These are phyloP conservation scores for Theodoxus fluviatilis DNA, from an alignment of 2,888 invertebrate genomes.

Conservation along the genomic window DNA sequence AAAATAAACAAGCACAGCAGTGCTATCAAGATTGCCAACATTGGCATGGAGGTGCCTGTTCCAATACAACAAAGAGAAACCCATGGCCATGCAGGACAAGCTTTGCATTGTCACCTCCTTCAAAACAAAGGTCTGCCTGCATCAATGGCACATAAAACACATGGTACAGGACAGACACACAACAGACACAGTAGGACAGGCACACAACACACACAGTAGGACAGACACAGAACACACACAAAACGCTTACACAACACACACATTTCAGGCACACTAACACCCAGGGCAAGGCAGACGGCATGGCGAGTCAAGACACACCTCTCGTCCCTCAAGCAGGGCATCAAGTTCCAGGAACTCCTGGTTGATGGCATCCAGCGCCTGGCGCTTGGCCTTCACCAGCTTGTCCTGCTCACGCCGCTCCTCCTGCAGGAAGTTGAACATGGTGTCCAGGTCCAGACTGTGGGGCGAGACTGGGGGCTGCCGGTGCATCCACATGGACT, in stretches of 20 bases:
- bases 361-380: slow-evolving; percentile 51
- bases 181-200: not conserved
- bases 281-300: not conserved
- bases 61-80: too few species aligned
- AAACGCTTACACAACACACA: not conserved
- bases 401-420: slow-evolving; percentile 38
- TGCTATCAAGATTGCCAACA: too few species aligned
- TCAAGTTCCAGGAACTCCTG: slow-evolving; percentile 52
- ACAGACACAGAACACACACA: slow-evolving; percentile 11
- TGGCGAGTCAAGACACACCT: too few species aligned
- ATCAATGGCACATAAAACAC: too few species aligned
- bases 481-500: slow-evolving; percentile 57
- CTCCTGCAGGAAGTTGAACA: slow-evolving; percentile 56
- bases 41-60: too few species aligned
- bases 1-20: too few species aligned
- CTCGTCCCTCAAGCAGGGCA: slow-evolving; percentile 40
- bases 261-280: not conserved
- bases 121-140: too few species aligned
- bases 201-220: slow-evolving; percentile 7
- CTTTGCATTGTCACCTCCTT: too few species aligned
- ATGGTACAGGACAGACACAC: too few species aligned
- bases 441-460: slow-evolving; percentile 55
- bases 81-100: too few species aligned
- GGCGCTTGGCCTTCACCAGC: slow-evolving; percentile 38
- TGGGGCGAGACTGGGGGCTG: slow-evolving; percentile 52